phyloP scores from a whole-genome alignment of 2,888 invertebrate genomes.

The Mythimna lalbum region DNA sequence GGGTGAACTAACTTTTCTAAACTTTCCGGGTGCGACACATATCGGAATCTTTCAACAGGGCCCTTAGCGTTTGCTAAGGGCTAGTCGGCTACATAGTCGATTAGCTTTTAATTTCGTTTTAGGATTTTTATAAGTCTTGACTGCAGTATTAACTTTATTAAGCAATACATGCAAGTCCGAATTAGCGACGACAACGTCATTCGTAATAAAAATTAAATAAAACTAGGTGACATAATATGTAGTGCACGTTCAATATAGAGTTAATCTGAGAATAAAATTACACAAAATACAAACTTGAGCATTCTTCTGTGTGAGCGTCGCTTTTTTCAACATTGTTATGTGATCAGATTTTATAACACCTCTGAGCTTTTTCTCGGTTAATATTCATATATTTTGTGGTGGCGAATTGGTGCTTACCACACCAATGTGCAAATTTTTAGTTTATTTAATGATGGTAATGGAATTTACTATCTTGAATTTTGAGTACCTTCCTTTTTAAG shows the following conservation, averaged over 20 bases:
- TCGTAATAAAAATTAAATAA: no score
- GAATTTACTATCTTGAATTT: slow-evolving; percentile 10
- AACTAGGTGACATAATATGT: no score
- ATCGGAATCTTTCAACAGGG: no score
- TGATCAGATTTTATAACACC: slow-evolving; percentile 40
- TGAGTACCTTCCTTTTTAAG: background rate
- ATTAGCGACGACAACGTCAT: no score
- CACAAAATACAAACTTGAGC: background rate
- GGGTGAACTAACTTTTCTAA: background rate
- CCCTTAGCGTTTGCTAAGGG: no score
- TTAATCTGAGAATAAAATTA: background rate
- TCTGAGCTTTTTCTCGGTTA: slow-evolving; percentile 13
- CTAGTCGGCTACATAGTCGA: no score
- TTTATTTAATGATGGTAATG: background rate
- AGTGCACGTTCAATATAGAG: background rate
- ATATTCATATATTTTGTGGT: slow-evolving; percentile 31
- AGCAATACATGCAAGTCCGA: no score
- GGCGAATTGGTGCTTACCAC: slow-evolving; percentile 12
- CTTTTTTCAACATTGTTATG: slow-evolving; percentile 12
- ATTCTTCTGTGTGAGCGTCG: slow-evolving; percentile 4
- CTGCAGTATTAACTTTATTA: no score
- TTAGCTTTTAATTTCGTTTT: no score
- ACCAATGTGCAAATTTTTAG: background rate
- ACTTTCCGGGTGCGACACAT: background rate
- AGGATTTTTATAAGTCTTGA: no score